These are phyloP conservation scores for Sturnus vulgaris DNA, from an alignment of 2,113 vertebrate species.

Conservation along the genomic window DNA sequence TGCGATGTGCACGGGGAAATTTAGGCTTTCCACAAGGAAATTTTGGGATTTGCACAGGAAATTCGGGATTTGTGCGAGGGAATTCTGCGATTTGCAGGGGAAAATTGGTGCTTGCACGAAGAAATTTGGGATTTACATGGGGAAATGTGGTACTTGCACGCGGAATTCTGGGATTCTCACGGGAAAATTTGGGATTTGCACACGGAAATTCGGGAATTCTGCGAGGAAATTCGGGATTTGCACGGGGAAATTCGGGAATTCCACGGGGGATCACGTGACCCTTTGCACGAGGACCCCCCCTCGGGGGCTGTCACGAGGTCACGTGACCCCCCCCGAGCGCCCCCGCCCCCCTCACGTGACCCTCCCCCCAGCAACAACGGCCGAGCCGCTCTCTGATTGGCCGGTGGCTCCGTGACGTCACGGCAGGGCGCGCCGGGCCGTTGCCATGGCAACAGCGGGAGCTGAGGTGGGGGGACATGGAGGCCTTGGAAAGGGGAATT, in stretches of 20 bases:
- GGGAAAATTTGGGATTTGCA: background rate
- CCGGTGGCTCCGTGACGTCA: background rate
- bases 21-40: background rate
- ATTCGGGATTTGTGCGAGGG: background rate
- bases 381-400: background rate
- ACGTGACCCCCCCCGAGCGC: too few species aligned
- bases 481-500: background rate
- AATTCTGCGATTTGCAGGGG: background rate
- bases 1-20: background rate
- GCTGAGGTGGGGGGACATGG: accelerated
- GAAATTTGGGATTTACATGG: accelerated
- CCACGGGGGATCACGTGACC: too few species aligned
- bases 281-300: background rate
- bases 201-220: too few species aligned
- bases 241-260: too few species aligned
- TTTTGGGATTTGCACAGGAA: background rate
- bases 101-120: background rate
- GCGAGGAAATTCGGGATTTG: too few species aligned
- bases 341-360: background rate
- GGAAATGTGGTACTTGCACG: background rate
- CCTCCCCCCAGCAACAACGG: background rate
- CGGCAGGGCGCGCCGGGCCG: background rate
- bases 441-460: background rate
- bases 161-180: background rate
- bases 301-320: too few species aligned